A percentile compares a stretch with the other conserved stretches of the same genome.
Conservation (phyloP, 2,113 vertebrate species). For the Larimichthys crocea region DNA sequence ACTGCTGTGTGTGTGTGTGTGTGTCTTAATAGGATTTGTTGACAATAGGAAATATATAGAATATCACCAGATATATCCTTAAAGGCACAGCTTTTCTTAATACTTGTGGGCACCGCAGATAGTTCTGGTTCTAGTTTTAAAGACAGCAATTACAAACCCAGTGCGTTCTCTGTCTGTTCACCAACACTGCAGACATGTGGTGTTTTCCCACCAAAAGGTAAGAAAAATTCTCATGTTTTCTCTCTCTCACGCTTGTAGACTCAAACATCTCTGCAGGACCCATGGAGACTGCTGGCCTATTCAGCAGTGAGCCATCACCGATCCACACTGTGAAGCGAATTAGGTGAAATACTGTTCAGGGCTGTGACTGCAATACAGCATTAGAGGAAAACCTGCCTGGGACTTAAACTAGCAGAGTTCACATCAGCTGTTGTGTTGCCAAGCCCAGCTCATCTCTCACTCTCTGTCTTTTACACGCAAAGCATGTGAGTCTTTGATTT, state of each 20-base stretch:
- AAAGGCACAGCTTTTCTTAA: neutral
- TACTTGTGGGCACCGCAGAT: neutral
- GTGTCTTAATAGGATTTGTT: neutral
- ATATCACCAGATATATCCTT: neutral
- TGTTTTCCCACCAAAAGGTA: conserved; percentile 3
- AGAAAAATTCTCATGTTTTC: conserved; percentile 6
- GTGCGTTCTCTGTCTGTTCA: neutral
- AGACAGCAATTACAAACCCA: neutral
- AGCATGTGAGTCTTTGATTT: conserved; percentile 24
- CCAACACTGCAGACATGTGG: neutral
- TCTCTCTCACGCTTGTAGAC: neutral
- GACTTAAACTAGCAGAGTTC: conserved; percentile 19
- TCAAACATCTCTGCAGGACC: neutral
- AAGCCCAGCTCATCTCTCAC: too few species aligned
- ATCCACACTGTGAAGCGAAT: conserved; percentile 22
- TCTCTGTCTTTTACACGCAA: neutral
- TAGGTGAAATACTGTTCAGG: conserved; percentile 31
- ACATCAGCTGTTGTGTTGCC: neutral
- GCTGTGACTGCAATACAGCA: conserved; percentile 26
- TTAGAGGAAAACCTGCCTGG: neutral
- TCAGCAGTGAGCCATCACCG: conserved; percentile 29
- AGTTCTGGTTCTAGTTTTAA: neutral
- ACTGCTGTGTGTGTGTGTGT: neutral
- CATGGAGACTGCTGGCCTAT: neutral
- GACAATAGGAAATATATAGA: neutral